phyloP scores from a whole-genome alignment of 2,797 vertebrate species.

The Setipinna tenuifilis region DNA sequence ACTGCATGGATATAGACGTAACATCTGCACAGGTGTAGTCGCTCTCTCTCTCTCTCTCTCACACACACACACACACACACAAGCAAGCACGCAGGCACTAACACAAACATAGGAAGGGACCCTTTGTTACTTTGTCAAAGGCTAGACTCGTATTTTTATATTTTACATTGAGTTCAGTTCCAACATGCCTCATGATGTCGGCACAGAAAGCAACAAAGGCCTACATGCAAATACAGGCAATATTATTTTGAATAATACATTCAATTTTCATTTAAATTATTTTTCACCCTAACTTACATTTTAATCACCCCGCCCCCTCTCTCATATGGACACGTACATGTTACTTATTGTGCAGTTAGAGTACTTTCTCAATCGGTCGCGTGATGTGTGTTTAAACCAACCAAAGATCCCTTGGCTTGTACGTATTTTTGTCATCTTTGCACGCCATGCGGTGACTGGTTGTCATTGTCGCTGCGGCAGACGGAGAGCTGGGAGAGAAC shows the following conservation, averaged over 20 bases:
- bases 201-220: background rate
- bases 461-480: constrained; percentile 77
- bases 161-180: background rate
- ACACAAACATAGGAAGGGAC: background rate
- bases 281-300: background rate
- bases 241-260: background rate
- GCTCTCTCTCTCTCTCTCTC: background rate
- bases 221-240: background rate
- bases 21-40: constrained; percentile 1
- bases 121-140: background rate
- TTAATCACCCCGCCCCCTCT: background rate
- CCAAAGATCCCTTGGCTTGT: constrained; percentile 67
- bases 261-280: background rate
- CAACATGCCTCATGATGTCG: background rate
- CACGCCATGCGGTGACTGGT: constrained; percentile 71
- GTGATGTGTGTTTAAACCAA: constrained; percentile 59
- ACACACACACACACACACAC: background rate
- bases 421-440: constrained; percentile 70
- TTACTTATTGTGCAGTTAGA: background rate
- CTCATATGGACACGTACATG: background rate
- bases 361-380: constrained; percentile 51
- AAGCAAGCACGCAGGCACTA: background rate
- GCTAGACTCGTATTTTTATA: background rate
- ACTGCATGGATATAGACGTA: background rate
- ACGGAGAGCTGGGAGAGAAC: constrained; percentile 71